Base-by-base conservation (phyloP, 2,113 vertebrate species). In the Cryptotis parvus region DNA sequence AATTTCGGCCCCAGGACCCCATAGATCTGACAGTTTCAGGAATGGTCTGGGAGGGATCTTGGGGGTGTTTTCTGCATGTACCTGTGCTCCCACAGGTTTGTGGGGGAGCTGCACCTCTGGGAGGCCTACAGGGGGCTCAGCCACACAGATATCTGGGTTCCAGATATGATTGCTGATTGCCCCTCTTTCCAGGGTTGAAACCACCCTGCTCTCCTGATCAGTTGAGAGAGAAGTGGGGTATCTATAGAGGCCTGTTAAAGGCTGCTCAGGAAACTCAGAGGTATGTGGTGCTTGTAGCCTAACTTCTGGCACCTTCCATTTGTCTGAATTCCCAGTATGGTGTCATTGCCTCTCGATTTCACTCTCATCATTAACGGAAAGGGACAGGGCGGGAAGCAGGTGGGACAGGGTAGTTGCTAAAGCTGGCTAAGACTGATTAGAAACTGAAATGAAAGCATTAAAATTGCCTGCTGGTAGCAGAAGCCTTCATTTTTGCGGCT, bases 341-440 rank as follows among this genome's bases (percentile, higher is more conserved):
- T 89, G 55, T 66, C 87, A 31, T n/a, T 49, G 43, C 3, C 29
- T 35, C 11, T 89, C 86, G 49, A 52, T 84, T 92, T 89, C 20
- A 35, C 91, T 91, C 72, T 84, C 69, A 39, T 93, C 39, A 68
- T 87, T 70, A 91, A 79, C 84, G 77, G 73, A 74, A 81, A 89
- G 12, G 35, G 84, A 87, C 52, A 58, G 6, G 80, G 73, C 22
- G 69, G 39, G 15, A 29, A 39, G 58, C 33, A 66, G 43, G 35
- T 45, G 43, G 4, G 7, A 72, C 79, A 75, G 26, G 74, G 45
- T 33, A 49, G 31, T 22, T 63, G 52, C 77, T 41, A 69, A 66
- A 77, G 55, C 41, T 11, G 31, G 55, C 41, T 10, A 29, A 16
- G 29, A 78, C 76, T 39, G 78, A 43, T 87, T 43, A 61, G 37